A percentile compares a stretch with the other conserved stretches of the same genome.
Conservation (phyloP, 2,888 invertebrate genomes). For the Eubasilissa splendida region DNA sequence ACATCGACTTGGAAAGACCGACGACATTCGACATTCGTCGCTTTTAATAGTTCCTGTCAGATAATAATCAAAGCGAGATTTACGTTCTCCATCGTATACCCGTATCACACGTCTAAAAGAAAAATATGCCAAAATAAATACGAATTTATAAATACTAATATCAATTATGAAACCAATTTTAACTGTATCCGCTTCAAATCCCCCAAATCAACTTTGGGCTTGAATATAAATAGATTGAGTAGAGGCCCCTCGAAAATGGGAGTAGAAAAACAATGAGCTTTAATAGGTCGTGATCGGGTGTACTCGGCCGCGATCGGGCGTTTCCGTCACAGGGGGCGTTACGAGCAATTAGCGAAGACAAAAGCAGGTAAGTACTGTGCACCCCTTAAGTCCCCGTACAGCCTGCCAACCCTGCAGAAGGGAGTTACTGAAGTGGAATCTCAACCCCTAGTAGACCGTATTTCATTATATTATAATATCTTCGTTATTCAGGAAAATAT, state of each 20-base stretch:
- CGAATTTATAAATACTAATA: too few species aligned
- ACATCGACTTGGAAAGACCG: too few species aligned
- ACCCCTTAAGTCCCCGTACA: conserved; percentile 15
- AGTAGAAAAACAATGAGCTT: conserved; percentile 34
- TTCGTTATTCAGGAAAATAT: background rate
- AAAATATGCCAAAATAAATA: too few species aligned
- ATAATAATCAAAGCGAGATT: too few species aligned
- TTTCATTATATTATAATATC: background rate
- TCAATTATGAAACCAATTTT: conserved; percentile 12
- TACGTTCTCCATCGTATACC: too few species aligned
- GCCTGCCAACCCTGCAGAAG: background rate
- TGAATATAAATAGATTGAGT: conserved; percentile 33
- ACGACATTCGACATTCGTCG: too few species aligned
- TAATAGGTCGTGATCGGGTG: conserved; percentile 25
- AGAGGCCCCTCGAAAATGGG: conserved; percentile 33
- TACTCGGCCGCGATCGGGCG: conserved; percentile 16
- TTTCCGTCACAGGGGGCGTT: conserved; percentile 34
- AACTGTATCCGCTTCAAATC: conserved; percentile 18
- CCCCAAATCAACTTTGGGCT: conserved; percentile 8
- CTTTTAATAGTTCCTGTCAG: too few species aligned
- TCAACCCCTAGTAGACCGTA: background rate
- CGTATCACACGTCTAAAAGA: too few species aligned
- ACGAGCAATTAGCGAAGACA: conserved; percentile 41
- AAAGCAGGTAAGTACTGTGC: conserved; percentile 34
- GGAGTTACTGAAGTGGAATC: background rate